phyloP scores from a whole-genome alignment of 2,113 vertebrate species.

The Oostethus manadensis region DNA sequence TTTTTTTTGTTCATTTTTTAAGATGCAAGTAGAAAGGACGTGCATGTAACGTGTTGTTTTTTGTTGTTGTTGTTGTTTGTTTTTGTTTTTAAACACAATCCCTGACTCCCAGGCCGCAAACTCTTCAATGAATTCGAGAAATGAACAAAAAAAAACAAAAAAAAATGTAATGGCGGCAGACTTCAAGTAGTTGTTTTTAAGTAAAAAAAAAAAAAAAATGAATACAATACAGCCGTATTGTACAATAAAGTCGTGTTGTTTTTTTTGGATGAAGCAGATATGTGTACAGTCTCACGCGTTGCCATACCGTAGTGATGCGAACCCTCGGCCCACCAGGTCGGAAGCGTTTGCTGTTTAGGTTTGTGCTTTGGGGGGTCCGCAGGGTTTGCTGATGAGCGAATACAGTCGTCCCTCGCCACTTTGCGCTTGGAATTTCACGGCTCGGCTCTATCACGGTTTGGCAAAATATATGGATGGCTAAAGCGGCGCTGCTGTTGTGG shows the following conservation, averaged over 20 bases:
- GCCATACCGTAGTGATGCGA: constrained; percentile 49
- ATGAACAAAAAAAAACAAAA: constrained; percentile 52
- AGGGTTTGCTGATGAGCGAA: constrained; percentile 37
- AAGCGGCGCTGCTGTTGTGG: too few relatives aligned
- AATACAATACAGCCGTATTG: constrained; percentile 2
- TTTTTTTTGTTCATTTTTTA: constrained; percentile 69
- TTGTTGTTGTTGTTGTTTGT: constrained; percentile 27
- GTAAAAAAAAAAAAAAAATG: constrained; percentile 21
- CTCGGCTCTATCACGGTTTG: too few relatives aligned
- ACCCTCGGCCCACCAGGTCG: constrained; percentile 64
- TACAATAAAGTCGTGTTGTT: not conserved
- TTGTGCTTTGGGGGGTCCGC: constrained; percentile 68
- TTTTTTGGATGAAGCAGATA: not conserved
- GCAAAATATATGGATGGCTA: too few relatives aligned
- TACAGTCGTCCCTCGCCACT: too few relatives aligned
- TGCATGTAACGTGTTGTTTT: constrained; percentile 72
- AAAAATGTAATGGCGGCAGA: constrained; percentile 47
- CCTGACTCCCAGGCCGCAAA: constrained; percentile 66
- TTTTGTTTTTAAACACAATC: constrained; percentile 43
- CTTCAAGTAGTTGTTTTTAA: constrained; percentile 54
- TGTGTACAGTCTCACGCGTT: constrained; percentile 5
- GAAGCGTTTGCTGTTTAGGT: constrained; percentile 64
- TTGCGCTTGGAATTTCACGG: too few relatives aligned
- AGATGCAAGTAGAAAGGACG: constrained; percentile 82
- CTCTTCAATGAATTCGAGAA: constrained; percentile 53